These are phyloP conservation scores for Tetraodon nigroviridis DNA, from an alignment of 2,113 vertebrate genomes.

Conservation along the genomic window DNA sequence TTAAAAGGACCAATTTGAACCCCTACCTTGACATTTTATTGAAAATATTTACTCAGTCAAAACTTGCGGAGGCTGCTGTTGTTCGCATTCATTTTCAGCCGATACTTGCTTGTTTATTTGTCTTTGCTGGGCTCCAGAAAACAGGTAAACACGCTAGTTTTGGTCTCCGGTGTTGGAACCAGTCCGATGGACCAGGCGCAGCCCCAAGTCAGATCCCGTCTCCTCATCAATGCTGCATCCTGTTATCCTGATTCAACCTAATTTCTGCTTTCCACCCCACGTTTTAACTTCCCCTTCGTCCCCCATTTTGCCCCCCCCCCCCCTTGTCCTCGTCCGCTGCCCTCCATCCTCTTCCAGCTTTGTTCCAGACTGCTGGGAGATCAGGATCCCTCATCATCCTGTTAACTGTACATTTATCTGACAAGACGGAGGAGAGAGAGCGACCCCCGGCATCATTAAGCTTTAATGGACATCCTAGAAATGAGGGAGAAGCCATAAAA, in stretches of 20 bases:
- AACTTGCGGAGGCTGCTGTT: neutral
- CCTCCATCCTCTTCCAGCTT: conserved; percentile 48
- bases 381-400: conserved; percentile 93
- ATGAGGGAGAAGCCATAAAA: conserved; percentile 76
- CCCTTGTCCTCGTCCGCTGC: conserved; percentile 48
- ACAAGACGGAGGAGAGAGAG: conserved; percentile 89
- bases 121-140: no score
- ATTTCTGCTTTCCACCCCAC: conserved; percentile 48
- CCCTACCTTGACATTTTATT: conserved; percentile 17
- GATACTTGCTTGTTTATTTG: neutral
- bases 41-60: conserved; percentile 27
- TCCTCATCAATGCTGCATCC: conserved; percentile 61
- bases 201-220: conserved; percentile 21
- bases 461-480: conserved; percentile 93
- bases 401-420: conserved; percentile 97
- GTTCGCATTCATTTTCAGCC: neutral
- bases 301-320: conserved; percentile 19
- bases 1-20: conserved; percentile 56
- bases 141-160: no score
- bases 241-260: conserved; percentile 54
- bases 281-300: conserved; percentile 53
- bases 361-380: conserved; percentile 74
- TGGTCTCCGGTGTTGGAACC: no score
- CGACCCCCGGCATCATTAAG: conserved; percentile 91
- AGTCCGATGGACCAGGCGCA: no score